phyloP scores from a whole-genome alignment of 2,888 invertebrate species.

The Sphaeridia pumilis region DNA sequence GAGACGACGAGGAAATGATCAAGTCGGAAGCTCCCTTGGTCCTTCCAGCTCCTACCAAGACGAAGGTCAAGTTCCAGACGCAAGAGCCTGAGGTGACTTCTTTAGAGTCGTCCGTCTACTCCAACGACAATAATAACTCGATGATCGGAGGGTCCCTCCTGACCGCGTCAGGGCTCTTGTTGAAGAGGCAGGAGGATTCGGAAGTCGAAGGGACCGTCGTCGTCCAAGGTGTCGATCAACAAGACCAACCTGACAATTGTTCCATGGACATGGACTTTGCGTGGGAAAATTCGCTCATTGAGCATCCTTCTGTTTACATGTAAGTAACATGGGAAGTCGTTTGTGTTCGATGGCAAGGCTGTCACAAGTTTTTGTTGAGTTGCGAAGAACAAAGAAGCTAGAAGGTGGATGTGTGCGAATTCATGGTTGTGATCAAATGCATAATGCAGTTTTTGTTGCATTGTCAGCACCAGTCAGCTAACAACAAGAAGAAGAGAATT shows the following conservation, averaged over 20 bases:
- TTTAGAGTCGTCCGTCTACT: not conserved
- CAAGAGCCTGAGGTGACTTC: not conserved
- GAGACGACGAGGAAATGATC: slow-evolving; percentile 1
- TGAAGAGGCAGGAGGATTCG: too few species aligned
- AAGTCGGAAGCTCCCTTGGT: not conserved
- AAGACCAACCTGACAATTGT: slow-evolving; percentile 2
- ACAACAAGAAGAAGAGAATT: too few species aligned
- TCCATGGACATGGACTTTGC: slow-evolving; percentile 7
- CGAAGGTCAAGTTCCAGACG: not conserved
- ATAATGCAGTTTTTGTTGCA: too few species aligned
- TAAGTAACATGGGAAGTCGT: slow-evolving; percentile 9
- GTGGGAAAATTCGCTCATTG: slow-evolving; percentile 17
- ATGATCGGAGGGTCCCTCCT: not conserved
- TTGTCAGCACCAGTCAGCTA: too few species aligned
- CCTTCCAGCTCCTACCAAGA: not conserved
- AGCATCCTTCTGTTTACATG: slow-evolving; percentile 17
- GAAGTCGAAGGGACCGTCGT: not conserved
- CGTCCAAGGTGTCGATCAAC: not conserved
- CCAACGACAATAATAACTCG: slow-evolving; percentile 7
- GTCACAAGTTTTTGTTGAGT: too few species aligned
- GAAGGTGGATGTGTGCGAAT: too few species aligned
- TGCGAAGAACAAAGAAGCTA: too few species aligned
- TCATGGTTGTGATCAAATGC: too few species aligned
- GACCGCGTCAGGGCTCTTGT: not conserved
- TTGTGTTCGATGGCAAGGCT: too few species aligned